phyloP scores from a whole-genome alignment of 1,140 invertebrate genomes.

The Caenorhabditis brenneri region DNA sequence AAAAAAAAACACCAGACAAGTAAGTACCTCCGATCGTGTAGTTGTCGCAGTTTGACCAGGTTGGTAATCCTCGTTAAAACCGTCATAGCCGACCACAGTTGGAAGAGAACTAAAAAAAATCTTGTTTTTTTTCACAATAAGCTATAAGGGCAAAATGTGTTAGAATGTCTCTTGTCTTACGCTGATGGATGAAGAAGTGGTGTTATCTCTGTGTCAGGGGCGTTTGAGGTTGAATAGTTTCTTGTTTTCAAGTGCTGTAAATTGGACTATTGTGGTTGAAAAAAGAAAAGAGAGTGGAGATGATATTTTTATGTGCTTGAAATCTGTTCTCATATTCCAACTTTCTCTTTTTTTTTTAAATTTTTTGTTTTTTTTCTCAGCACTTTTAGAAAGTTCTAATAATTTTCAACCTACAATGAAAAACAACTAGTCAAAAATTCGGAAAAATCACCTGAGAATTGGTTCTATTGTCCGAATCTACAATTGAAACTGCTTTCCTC shows the following conservation, averaged over 20 bases:
- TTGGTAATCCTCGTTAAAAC: conserved; percentile 1
- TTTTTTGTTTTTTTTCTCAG: no score
- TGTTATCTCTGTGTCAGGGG: not conserved
- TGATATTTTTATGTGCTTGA: not conserved
- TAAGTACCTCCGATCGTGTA: conserved; percentile 23
- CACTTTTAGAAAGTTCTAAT: no score
- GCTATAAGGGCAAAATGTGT: not conserved
- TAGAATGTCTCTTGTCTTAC: not conserved
- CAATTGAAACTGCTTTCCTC: not conserved
- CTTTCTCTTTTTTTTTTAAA: no score
- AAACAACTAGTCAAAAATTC: no score
- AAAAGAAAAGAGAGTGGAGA: not conserved
- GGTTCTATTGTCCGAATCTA: not conserved
- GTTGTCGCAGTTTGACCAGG: not conserved
- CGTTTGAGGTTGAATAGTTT: conserved; percentile 19
- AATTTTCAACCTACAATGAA: no score
- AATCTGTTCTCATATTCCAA: no score
- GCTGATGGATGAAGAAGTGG: not conserved
- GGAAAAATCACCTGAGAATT: not conserved
- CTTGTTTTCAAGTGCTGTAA: conserved; percentile 14
- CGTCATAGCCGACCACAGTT: conserved; percentile 8
- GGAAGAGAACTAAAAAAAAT: not conserved
- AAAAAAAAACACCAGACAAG: no score
- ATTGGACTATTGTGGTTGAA: not conserved
- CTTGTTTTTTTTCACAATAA: not conserved